phyloP scores from a whole-genome alignment of 2,888 invertebrate species.

The Muschampia staudingeri region DNA sequence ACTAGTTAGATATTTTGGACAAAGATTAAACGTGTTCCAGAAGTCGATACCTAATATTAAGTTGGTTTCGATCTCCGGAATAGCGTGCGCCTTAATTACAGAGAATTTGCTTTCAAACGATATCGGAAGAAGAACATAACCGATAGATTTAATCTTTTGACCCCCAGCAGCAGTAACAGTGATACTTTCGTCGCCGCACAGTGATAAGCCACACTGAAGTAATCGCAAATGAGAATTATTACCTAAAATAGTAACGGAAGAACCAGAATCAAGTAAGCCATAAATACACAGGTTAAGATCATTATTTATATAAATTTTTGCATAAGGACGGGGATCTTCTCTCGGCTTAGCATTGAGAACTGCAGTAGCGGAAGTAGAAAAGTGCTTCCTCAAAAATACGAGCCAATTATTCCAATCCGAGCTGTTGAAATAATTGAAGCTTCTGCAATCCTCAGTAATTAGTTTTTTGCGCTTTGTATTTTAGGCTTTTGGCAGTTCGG shows the following conservation, averaged over 20 bases:
- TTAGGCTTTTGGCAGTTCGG: conserved; percentile 27
- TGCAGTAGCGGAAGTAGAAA: neutral
- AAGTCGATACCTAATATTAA: conserved; percentile 64
- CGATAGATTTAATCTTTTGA: conserved; percentile 39
- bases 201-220: conserved; percentile 32
- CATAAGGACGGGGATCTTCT: too few relatives aligned
- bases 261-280: neutral
- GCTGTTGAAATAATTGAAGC: neutral
- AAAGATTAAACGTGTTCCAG: conserved; percentile 49
- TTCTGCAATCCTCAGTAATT: conserved; percentile 31
- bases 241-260: conserved; percentile 57
- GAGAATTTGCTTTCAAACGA: conserved; percentile 48
- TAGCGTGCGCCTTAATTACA: conserved; percentile 55
- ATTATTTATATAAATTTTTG: too few relatives aligned
- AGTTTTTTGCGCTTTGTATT: conserved; percentile 50
- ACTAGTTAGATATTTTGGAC: conserved; percentile 24
- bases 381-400: neutral
- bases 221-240: conserved; percentile 50
- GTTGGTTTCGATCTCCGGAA: conserved; percentile 54
- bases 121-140: conserved; percentile 54
- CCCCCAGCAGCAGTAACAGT: conserved; percentile 56
- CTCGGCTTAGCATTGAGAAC: too few relatives aligned
- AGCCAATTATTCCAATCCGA: conserved; percentile 61
- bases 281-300: too few relatives aligned
- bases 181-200: neutral